These are phyloP conservation scores for Hydrophis major DNA, from an alignment of 2,797 vertebrate species.

Conservation along the genomic window DNA sequence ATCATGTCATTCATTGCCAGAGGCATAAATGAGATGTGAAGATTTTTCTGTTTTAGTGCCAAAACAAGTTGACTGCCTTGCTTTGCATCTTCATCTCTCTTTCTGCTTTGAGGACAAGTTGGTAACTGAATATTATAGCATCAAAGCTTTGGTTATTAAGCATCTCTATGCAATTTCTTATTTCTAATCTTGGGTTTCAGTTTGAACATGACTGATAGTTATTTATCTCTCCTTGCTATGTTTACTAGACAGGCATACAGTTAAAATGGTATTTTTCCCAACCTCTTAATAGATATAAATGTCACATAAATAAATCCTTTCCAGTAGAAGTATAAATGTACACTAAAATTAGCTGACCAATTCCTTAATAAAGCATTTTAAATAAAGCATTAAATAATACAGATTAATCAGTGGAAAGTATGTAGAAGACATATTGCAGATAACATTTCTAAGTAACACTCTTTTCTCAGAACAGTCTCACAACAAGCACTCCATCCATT, in stretches of 20 bases:
- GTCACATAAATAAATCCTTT: constrained; percentile 14
- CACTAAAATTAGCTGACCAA: constrained; percentile 2
- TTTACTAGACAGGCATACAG: not conserved
- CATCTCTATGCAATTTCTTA: not conserved
- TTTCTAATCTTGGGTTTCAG: not conserved
- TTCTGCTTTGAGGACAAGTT: not conserved
- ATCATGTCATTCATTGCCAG: not conserved
- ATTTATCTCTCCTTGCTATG: not conserved
- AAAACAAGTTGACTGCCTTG: not conserved
- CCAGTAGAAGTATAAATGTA: constrained; percentile 16
- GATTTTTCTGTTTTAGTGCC: not conserved
- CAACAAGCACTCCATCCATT: not conserved
- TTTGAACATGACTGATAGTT: not conserved
- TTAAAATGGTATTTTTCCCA: not conserved
- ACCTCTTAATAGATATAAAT: constrained; percentile 27
- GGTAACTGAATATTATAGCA: not conserved
- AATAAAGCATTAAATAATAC: constrained; percentile 9
- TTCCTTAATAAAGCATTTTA: constrained; percentile 39
- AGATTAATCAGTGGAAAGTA: not conserved
- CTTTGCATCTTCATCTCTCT: not conserved
- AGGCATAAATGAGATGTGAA: not conserved
- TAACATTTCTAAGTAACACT: not conserved
- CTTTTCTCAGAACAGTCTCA: not conserved
- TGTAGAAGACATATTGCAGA: not conserved
- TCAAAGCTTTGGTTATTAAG: not conserved